These are phyloP conservation scores for Clostera curtula DNA, from an alignment of 2,888 invertebrate genomes.

Conservation along the genomic window DNA sequence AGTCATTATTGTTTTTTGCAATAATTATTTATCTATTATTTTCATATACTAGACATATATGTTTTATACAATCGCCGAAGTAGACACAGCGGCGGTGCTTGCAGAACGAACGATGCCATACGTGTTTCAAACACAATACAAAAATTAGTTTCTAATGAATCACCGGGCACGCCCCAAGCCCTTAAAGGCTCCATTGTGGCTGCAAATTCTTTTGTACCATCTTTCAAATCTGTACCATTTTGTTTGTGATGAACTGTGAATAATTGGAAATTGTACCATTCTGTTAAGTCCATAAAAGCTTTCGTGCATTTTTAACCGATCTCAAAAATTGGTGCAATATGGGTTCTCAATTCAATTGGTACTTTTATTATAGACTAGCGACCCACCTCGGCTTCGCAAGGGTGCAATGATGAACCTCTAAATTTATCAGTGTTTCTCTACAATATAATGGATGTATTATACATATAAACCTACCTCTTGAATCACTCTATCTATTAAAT, in stretches of 20 bases:
- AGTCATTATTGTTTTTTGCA: not conserved
- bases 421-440: too few relatives aligned
- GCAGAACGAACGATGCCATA: constrained; percentile 6
- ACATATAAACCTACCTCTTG: too few relatives aligned
- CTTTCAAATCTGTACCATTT: constrained; percentile 1
- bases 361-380: too few relatives aligned
- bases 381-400: too few relatives aligned
- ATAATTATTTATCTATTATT: constrained; percentile 3
- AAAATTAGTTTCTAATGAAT: constrained; percentile 54
- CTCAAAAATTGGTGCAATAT: too few relatives aligned
- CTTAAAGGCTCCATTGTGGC: constrained; percentile 11
- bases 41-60: constrained; percentile 13
- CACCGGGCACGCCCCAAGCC: constrained; percentile 29
- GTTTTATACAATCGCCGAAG: constrained; percentile 10
- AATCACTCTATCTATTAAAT: too few relatives aligned
- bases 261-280: too few relatives aligned
- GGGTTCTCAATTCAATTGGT: too few relatives aligned
- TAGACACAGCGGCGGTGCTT: constrained; percentile 26
- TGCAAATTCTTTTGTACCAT: not conserved
- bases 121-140: constrained; percentile 41
- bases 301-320: too few relatives aligned
- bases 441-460: too few relatives aligned
- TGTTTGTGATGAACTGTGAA: not conserved
- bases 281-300: constrained; percentile 13
- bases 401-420: too few relatives aligned